Evolutionary conservation across 2,797 vertebrate species (phyloP).

Genomic region (Leptatherina wallacei): DNA sequence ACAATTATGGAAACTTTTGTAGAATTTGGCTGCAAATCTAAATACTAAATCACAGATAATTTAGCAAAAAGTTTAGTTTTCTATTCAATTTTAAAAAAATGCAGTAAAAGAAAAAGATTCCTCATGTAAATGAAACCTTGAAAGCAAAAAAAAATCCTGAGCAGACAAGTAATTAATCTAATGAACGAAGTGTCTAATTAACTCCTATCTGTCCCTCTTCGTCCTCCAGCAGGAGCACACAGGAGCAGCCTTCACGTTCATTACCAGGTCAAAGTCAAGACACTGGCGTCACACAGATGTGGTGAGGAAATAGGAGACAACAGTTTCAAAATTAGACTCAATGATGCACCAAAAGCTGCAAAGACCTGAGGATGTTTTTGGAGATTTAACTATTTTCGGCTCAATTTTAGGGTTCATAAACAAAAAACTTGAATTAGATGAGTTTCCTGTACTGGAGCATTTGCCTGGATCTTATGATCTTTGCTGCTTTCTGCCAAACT

Average conservation of each 20-base stretch:
- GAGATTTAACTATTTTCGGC: background rate
- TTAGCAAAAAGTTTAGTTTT: background rate
- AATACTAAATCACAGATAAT: too few relatives aligned
- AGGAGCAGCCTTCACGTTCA: conserved; percentile 18
- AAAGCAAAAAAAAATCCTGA: background rate
- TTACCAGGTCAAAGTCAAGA: conserved; percentile 22
- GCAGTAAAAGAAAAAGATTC: background rate
- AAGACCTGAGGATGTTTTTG: background rate
- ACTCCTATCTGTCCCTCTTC: background rate
- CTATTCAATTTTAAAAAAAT: too few relatives aligned
- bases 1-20: background rate
- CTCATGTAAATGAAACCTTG: background rate
- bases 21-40: too few relatives aligned
- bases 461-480: background rate
- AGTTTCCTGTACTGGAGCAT: background rate
- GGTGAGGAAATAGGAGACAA: background rate
- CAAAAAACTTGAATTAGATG: too few relatives aligned
- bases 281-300: conserved; percentile 12
- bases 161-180: background rate
- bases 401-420: background rate
- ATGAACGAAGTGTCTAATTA: background rate
- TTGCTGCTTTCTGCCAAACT: background rate
- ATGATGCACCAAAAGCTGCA: background rate
- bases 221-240: background rate
- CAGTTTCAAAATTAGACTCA: background rate